Conservation (phyloP, 2,797 vertebrate species). For the Sebastes kiyomatsui region DNA sequence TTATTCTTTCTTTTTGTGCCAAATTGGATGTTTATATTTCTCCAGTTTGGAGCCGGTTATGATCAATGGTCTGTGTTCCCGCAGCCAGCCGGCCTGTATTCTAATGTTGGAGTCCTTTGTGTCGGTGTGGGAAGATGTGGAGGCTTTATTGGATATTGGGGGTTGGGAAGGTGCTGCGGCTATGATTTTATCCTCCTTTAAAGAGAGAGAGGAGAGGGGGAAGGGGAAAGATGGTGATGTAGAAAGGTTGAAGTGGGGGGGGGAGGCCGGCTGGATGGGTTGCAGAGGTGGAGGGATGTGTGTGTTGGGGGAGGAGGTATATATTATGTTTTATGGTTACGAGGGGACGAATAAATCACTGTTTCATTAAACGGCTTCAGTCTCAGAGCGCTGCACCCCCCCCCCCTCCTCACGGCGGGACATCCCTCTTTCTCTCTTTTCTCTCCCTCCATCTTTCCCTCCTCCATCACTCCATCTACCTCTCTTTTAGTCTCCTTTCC, state of each 20-base stretch:
- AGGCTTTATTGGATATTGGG: constrained; percentile 67
- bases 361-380: constrained; percentile 77
- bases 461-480: background rate
- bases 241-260: constrained; percentile 32
- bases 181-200: constrained; percentile 67
- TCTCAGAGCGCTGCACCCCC: constrained; percentile 36
- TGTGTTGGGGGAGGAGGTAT: constrained; percentile 61
- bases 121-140: constrained; percentile 28
- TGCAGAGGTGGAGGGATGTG: constrained; percentile 48
- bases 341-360: constrained; percentile 78
- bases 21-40: background rate
- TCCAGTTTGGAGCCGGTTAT: background rate
- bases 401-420: constrained; percentile 3
- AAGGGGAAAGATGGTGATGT: constrained; percentile 39
- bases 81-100: background rate
- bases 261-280: constrained; percentile 4
- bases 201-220: constrained; percentile 49
- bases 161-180: constrained; percentile 58
- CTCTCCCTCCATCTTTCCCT: background rate
- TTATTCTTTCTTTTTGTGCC: background rate
- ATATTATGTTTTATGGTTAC: constrained; percentile 79
- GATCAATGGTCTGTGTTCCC: background rate
- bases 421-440: constrained; percentile 30
- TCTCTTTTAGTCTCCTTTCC: background rate
- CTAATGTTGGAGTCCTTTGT: constrained; percentile 41